Percentiles rank a stretch among this genome's conserved stretches.
Conservation (phyloP, 2,797 vertebrate species). For the Tauraco hartlaubi region DNA sequence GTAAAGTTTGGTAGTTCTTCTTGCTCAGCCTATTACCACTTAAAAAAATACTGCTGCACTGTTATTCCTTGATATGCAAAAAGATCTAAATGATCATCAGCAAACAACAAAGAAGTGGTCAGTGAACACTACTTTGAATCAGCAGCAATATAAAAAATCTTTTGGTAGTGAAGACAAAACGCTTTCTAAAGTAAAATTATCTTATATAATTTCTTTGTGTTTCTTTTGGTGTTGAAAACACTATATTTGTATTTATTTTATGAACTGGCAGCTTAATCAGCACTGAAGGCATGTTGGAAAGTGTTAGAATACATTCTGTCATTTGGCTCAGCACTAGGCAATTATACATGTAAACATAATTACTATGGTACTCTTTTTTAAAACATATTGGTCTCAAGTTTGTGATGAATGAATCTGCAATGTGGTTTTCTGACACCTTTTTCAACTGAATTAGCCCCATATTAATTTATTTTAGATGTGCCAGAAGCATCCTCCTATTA, state of each 20-base stretch:
- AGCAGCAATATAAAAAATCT: not conserved
- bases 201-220: not conserved
- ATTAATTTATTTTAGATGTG: slow-evolving; percentile 68
- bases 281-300: not conserved
- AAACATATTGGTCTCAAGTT: not conserved
- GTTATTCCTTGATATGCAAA: not conserved
- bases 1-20: not conserved
- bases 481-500: slow-evolving; percentile 67
- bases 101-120: not conserved
- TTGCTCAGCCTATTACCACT: not conserved
- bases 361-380: not conserved
- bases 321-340: slow-evolving; percentile 46
- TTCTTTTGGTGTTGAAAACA: not conserved
- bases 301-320: slow-evolving; percentile 24
- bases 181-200: not conserved
- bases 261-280: slow-evolving; percentile 1
- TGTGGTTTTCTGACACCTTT: slow-evolving; percentile 19
- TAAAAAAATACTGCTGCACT: not conserved
- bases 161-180: not conserved
- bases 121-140: not conserved
- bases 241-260: not conserved
- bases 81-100: not conserved
- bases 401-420: slow-evolving; percentile 8
- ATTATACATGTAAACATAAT: slow-evolving; percentile 43
- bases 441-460: slow-evolving; percentile 64